Evolutionary conservation across 2,797 vertebrate genomes (phyloP), one percentile per base, ranked within the genome.

Genomic region (Tarsius wallacei): DNA sequence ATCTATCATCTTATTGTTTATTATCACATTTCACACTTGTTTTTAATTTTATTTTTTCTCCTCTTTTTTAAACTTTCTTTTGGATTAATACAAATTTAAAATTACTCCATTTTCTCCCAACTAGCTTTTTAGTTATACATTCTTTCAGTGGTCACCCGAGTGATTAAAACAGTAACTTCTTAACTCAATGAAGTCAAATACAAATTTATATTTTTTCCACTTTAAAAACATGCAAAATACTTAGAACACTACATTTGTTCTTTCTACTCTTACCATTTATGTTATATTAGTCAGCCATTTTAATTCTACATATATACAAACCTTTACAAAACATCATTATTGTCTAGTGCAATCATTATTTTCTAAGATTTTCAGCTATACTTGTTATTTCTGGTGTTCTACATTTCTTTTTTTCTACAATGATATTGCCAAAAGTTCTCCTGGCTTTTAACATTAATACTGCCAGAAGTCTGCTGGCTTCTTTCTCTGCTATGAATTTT

Each of bases 11-110:
- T 77, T 47, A 61, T n/a, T 13, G 26, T 51, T 82, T 81, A n/a
- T 19, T 64, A 55, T n/a, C 51, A 33, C 47, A 77, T 85, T 85
- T 77, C 10, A 26, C 26, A 49, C 21, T 55, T 85, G 1, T 24
- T 59, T 74, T 74, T 53, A 47, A 47, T 66, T 55, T 74, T 85
- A 21, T 78, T 82, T 85, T 36, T 74, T 55, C n/a, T 80, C 22
- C 61, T 24, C 51, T 19, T 76, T 77, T 53, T 77, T 11, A 31
- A 36, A 70, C 14, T 13, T 87, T 87, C 19, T 53, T 70, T 70
- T 93, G 55, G 42, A 80, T 80, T 59, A 87, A 78, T 78, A 17
- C 71, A 71, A 71, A 16, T 17, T 70, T 61, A 93, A 87, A 73
- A 28, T 31, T 36, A 87, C n/a, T 33, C 31, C 13, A 5, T 59